Base-by-base conservation (phyloP, 2,113 vertebrate genomes). In the Promerops cafer region DNA sequence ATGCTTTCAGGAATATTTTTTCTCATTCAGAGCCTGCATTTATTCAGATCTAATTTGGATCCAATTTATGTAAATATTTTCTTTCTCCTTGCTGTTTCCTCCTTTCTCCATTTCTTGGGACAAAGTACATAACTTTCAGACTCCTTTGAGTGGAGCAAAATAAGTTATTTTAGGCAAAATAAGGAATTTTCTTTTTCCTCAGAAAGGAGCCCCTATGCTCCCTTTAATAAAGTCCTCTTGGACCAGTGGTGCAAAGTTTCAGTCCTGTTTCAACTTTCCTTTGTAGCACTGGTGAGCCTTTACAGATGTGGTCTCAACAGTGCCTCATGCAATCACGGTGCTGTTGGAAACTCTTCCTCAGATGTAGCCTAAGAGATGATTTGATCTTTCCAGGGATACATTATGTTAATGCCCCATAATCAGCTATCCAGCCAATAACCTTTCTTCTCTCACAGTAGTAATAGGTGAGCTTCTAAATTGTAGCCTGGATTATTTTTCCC, bases 141-240 rank as follows among this genome's bases (percentile, higher is more conserved):
- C 3, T 52, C 17, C 5, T 22, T 20, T 44, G 37, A 68, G 18
- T 33, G 27, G 17, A 52, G 17, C 5, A 59, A 86, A 31, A 15
- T 9, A 24, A 66, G 7, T 31, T 50, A 42, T 31, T 66, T 76
- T 42, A 78, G n/a, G 23, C 9, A 74, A 90, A 95, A 65, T 18
- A 72, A 65, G 2, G 40, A 19, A 2, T 57, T 70, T 68, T 60
- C 33, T 24, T 78, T 83, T 74, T 75, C 11, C 18, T 60, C 28
- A 33, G 14, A 61, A 60, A 65, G 13, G 5, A 69, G 3, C 2
- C 6, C 3, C 3, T 60, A 1, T 56, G 4, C 3, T 47, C 31
- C 11, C 22, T 65, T 60, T 44, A n/a, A 89, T 44, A n/a, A 89
- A 66, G 11, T 49, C 40, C 13, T 37, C 18, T 33, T 72, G 20